A percentile compares a stretch with the other conserved stretches of the same genome.
Evolutionary conservation across 2,113 vertebrate genomes (phyloP).

Genomic region (Monopterus albus): DNA sequence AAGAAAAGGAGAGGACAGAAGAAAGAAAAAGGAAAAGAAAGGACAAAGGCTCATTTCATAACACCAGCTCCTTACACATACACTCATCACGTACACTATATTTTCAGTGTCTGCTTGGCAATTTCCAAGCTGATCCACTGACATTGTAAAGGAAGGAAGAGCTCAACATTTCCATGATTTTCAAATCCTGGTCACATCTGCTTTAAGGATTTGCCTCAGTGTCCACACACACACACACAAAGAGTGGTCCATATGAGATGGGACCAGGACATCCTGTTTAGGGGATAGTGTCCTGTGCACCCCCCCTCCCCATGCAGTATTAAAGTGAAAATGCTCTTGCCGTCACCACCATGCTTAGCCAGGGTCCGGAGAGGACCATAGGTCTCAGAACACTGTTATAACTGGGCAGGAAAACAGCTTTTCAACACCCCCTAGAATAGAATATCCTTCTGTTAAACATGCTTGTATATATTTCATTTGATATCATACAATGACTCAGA

Average conservation of each 20-base stretch:
- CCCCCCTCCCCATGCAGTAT: slow-evolving; percentile 26
- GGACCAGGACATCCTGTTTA: slow-evolving; percentile 82
- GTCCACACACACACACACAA: slow-evolving; percentile 56
- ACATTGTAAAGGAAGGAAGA: slow-evolving; percentile 62
- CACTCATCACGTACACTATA: neutral
- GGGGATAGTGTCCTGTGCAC: slow-evolving; percentile 67
- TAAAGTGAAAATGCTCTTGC: slow-evolving; percentile 69
- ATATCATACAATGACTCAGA: slow-evolving; percentile 28
- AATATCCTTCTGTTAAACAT: slow-evolving; percentile 57
- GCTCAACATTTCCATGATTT: slow-evolving; percentile 43
- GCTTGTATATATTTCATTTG: slow-evolving; percentile 37
- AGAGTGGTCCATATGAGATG: slow-evolving; percentile 45
- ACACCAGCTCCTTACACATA: slow-evolving; percentile 21
- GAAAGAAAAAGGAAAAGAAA: slow-evolving; percentile 38
- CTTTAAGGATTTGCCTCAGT: slow-evolving; percentile 70
- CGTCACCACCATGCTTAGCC: slow-evolving; percentile 69
- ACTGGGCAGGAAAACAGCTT: slow-evolving; percentile 51
- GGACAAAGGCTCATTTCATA: slow-evolving; percentile 51
- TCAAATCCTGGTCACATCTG: slow-evolving; percentile 76
- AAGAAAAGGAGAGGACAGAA: slow-evolving; percentile 53
- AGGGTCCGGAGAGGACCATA: slow-evolving; percentile 34
- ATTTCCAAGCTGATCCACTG: slow-evolving; percentile 52
- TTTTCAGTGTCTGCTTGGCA: neutral
- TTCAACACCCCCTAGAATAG: slow-evolving; percentile 59
- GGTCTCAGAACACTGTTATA: slow-evolving; percentile 33